phyloP scores from a whole-genome alignment of 2,797 vertebrate genomes.

The Diglossa cyanea region DNA sequence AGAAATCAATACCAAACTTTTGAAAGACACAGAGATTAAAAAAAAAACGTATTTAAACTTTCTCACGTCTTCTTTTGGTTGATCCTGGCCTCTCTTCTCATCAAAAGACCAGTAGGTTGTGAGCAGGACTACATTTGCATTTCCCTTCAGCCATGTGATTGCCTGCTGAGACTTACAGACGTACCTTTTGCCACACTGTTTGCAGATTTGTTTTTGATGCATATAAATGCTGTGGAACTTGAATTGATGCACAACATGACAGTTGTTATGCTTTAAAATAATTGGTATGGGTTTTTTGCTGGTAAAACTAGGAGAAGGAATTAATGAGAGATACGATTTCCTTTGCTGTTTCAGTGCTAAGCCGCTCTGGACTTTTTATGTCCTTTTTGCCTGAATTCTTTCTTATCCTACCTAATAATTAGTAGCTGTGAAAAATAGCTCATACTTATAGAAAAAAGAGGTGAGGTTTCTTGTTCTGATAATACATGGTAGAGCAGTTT shows the following conservation, averaged over 20 bases:
- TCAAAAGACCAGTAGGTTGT: background rate
- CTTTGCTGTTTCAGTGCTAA: background rate
- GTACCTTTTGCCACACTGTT: background rate
- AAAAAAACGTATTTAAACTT: background rate
- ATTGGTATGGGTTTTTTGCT: background rate
- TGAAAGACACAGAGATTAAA: background rate
- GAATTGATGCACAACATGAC: background rate
- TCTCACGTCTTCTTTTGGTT: background rate
- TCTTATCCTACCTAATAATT: background rate
- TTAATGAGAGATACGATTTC: background rate
- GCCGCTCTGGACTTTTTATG: background rate
- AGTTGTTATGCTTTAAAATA: background rate
- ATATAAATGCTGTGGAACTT: background rate
- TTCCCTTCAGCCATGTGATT: background rate
- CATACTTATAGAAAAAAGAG: background rate
- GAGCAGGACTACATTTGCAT: background rate
- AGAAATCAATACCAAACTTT: background rate
- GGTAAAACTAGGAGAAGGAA: background rate
- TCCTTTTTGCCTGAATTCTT: background rate
- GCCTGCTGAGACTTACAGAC: background rate
- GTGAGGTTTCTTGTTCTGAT: background rate
- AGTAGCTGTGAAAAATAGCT: background rate
- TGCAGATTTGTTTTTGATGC: constrained; percentile 35
- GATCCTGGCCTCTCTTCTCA: background rate
- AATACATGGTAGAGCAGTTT: background rate